Evolutionary conservation across 1,140 invertebrate genomes (phyloP).

Genomic region (Apis florea): DNA sequence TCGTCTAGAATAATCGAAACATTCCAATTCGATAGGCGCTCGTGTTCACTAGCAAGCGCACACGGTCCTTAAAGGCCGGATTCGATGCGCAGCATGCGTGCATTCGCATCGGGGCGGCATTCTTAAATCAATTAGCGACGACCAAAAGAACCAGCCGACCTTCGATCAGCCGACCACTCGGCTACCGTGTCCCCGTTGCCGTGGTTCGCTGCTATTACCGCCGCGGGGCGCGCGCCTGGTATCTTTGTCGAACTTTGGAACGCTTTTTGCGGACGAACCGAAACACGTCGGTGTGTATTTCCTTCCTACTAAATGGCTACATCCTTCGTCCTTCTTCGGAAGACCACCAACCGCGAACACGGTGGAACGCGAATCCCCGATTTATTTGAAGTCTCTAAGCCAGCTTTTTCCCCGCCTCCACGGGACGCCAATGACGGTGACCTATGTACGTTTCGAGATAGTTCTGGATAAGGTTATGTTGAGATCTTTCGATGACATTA

Average conservation of each 20-base stretch:
- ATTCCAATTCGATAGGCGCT: constrained; percentile 53
- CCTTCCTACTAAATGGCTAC: constrained; percentile 51
- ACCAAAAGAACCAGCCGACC: constrained; percentile 72
- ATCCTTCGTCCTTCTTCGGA: constrained; percentile 46
- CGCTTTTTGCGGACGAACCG: constrained; percentile 50
- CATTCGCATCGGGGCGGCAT: constrained; percentile 63
- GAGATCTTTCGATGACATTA: not conserved
- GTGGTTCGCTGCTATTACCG: constrained; percentile 14
- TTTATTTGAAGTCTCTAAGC: constrained; percentile 31
- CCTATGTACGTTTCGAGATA: not conserved
- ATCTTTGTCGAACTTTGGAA: constrained; percentile 51
- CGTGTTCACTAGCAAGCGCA: not conserved
- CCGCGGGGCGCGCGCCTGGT: constrained; percentile 31
- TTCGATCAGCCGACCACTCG: constrained; percentile 70
- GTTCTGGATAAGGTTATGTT: not conserved
- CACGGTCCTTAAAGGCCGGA: constrained; percentile 58
- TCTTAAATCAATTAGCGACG: constrained; percentile 76
- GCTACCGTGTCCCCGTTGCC: constrained; percentile 62
- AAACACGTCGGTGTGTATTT: constrained; percentile 31
- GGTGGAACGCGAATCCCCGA: constrained; percentile 27
- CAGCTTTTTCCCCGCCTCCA: not conserved
- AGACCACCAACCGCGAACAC: constrained; percentile 37
- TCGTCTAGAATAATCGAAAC: constrained; percentile 21
- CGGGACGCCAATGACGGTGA: not conserved
- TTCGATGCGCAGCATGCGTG: constrained; percentile 50